These are phyloP conservation scores for Coracopsis vasa DNA, from an alignment of 2,113 vertebrate genomes.

Conservation along the genomic window DNA sequence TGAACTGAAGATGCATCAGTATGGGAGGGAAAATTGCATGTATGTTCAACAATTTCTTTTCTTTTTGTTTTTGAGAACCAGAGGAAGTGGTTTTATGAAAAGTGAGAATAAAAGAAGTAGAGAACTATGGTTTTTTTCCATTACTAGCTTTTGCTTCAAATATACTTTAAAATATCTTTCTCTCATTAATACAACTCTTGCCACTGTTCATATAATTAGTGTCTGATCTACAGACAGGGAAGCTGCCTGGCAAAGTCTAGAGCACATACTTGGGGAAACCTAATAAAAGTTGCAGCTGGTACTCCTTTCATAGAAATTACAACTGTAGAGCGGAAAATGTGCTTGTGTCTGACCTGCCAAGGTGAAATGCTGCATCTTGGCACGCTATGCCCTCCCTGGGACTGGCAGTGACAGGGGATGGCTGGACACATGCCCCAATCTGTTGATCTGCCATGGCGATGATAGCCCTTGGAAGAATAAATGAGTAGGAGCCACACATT, in stretches of 20 bases:
- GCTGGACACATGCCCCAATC: background rate
- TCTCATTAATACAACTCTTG: background rate
- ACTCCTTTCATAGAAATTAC: background rate
- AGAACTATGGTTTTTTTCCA: background rate
- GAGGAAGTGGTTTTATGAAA: background rate
- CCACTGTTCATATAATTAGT: background rate
- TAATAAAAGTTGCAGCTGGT: background rate
- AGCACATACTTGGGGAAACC: background rate
- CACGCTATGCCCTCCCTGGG: background rate
- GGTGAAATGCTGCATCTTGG: background rate
- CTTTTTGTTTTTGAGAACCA: background rate
- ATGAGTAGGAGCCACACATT: background rate
- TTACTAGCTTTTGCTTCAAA: background rate
- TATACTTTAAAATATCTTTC: background rate
- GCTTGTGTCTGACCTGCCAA: conserved; percentile 8
- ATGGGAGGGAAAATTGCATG: background rate
- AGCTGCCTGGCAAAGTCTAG: background rate
- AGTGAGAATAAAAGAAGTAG: background rate
- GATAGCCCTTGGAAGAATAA: conserved; percentile 26
- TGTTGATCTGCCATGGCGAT: conserved; percentile 1
- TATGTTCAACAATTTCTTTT: background rate
- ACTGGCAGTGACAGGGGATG: background rate
- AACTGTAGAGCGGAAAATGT: background rate
- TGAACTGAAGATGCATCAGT: background rate
- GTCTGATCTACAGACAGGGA: background rate